A percentile compares a stretch with the other conserved stretches of the same genome.
These are phyloP conservation scores for Drosophila pseudotalamancana DNA, from an alignment of 2,888 invertebrate genomes.

Conservation along the genomic window DNA sequence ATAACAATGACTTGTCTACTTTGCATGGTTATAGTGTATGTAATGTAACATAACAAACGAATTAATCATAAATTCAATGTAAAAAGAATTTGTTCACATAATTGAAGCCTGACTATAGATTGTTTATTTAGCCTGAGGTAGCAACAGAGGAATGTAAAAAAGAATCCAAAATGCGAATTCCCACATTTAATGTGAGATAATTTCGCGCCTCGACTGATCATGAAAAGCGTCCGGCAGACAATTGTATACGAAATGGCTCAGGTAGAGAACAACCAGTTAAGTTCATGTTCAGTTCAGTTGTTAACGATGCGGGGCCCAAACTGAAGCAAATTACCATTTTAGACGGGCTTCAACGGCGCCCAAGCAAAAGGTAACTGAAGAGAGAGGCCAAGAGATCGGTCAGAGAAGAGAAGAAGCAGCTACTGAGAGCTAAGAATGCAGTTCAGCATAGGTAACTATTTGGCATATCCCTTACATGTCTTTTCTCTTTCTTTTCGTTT, in stretches of 20 bases:
- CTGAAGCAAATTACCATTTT: conserved; percentile 67
- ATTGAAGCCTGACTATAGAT: conserved; percentile 22
- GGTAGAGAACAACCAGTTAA: conserved; percentile 37
- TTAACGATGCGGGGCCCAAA: conserved; percentile 50
- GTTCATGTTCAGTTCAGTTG: conserved; percentile 27
- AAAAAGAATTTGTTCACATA: conserved; percentile 6
- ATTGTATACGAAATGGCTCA: conserved; percentile 32
- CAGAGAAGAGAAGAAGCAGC: not conserved
- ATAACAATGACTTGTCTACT: too few species aligned
- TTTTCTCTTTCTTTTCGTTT: not conserved
- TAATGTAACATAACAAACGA: not conserved
- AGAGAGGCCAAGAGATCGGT: not conserved
- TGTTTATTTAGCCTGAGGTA: not conserved
- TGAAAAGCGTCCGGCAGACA: conserved; percentile 44
- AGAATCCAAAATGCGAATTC: conserved; percentile 41
- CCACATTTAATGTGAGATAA: conserved; percentile 70
- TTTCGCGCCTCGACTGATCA: conserved; percentile 55
- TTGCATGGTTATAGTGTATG: too few species aligned
- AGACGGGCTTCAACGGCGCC: conserved; percentile 62
- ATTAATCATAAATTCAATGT: conserved; percentile 12
- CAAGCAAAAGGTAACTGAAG: conserved; percentile 50
- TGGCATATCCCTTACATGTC: conserved; percentile 10
- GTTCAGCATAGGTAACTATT: conserved; percentile 1
- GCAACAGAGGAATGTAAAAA: conserved; percentile 3
- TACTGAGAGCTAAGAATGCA: conserved; percentile 6